A percentile compares a stretch with the other conserved stretches of the same genome.
These are phyloP conservation scores for Pelmatolapia mariae DNA, from an alignment of 2,113 vertebrate species.

Conservation along the genomic window DNA sequence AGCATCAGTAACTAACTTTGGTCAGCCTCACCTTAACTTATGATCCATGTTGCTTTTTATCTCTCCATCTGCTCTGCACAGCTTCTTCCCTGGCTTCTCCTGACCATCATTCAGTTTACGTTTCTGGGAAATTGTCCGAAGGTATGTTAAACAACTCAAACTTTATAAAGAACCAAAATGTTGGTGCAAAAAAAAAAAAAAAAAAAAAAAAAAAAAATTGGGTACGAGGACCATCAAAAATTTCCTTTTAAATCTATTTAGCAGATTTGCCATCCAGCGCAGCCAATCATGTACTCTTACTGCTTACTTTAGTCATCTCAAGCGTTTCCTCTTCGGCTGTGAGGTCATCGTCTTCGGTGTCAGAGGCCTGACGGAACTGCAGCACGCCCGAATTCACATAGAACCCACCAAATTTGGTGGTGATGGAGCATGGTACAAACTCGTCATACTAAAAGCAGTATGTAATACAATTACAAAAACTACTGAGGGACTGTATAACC, in stretches of 20 bases:
- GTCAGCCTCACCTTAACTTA: slow-evolving; percentile 76
- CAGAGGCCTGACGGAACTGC: slow-evolving; percentile 85
- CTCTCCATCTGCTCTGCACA: slow-evolving; percentile 70
- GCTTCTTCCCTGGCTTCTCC: slow-evolving; percentile 78
- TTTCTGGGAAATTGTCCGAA: slow-evolving; percentile 66
- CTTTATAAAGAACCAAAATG: not conserved
- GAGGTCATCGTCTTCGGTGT: slow-evolving; percentile 73
- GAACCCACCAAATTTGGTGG: slow-evolving; percentile 91
- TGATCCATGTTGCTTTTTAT: slow-evolving; percentile 71
- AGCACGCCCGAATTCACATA: slow-evolving; percentile 91
- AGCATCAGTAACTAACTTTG: not conserved
- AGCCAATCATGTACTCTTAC: not conserved
- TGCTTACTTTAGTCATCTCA: slow-evolving; percentile 76
- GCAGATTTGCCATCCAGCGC: not conserved
- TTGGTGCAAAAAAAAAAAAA: not conserved
- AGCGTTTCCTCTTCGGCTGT: slow-evolving; percentile 73
- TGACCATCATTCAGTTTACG: slow-evolving; percentile 79
- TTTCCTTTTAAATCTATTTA: not conserved
- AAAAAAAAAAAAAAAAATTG: not conserved
- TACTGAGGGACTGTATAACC: not conserved
- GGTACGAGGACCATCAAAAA: not conserved
- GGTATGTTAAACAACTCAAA: not conserved
- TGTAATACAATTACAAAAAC: not conserved
- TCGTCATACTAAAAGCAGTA: slow-evolving; percentile 85
- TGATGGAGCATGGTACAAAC: slow-evolving; percentile 89